phyloP scores from a whole-genome alignment of 1,140 invertebrate species.

The Hycleus cichorii region DNA sequence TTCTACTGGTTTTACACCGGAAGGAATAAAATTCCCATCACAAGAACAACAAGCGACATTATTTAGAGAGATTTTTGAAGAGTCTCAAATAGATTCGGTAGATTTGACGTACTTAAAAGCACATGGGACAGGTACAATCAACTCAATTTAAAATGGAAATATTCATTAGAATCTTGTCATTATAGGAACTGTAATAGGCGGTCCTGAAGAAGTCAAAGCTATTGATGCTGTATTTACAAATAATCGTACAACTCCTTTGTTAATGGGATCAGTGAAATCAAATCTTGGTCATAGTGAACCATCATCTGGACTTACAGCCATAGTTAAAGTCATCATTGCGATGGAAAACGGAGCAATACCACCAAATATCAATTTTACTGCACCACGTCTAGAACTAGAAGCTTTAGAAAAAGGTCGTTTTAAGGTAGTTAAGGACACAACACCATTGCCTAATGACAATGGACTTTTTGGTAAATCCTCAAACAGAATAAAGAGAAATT shows the following conservation, averaged over 20 bases:
- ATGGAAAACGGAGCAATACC: constrained; percentile 68
- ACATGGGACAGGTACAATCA: too few species aligned
- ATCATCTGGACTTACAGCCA: constrained; percentile 68
- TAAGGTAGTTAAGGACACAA: constrained; percentile 60
- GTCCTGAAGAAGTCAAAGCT: constrained; percentile 81
- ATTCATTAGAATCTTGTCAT: too few species aligned
- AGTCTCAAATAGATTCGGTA: too few species aligned
- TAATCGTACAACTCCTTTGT: constrained; percentile 57
- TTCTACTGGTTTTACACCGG: too few species aligned
- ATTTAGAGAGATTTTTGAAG: too few species aligned
- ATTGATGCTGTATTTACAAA: constrained; percentile 75
- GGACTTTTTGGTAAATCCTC: constrained; percentile 23
- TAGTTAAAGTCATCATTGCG: constrained; percentile 72
- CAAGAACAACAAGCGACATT: too few species aligned
- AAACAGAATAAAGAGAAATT: constrained; percentile 34
- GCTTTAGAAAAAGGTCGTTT: constrained; percentile 62
- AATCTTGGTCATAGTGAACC: constrained; percentile 92
- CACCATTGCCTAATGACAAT: constrained; percentile 48
- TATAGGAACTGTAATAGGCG: constrained; percentile 58
- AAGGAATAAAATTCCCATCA: too few species aligned
- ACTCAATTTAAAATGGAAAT: too few species aligned
- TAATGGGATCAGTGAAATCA: constrained; percentile 86
- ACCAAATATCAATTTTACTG: constrained; percentile 71
- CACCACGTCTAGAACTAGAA: constrained; percentile 65
- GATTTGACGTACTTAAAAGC: too few species aligned